Evolutionary conservation across 2,888 invertebrate genomes (phyloP), one percentile per base, ranked within the genome.

Genomic region (Eustalomyia histrio): DNA sequence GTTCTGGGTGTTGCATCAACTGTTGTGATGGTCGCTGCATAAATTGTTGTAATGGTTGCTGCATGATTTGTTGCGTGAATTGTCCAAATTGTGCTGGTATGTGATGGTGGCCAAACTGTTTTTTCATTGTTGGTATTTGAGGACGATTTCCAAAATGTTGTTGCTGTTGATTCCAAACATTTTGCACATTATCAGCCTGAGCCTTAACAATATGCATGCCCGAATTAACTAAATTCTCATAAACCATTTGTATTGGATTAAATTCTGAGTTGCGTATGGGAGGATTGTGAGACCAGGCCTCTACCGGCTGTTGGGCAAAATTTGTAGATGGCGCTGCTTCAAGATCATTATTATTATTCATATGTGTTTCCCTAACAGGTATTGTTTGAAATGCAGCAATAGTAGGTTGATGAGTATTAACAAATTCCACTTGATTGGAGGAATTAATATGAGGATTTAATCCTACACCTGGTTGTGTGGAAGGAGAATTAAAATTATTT

Each of bases 121-220:
- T 10, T 39, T 10, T 2, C 12, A 12, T 39, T 39, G 14, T 12
- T 12, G 39, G 39, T 39, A 39, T 39, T 39, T 39, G 43, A 3
- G 43, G 43, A n/a, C 14, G 43, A 47, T 47, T 47, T 1, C 16
- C 21, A 14, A 50, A 16, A 18, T 52, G 67, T 17, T 35, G 21
- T 21, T 50, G 21, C 16, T 14, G 80, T 63, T 17, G 80, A 8
- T 73, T 58, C 18, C 43, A 53, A 2, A 47, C 6, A 10, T 14
- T 10, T 5, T 60, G 47, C 7, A 73, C 16, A 6, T 71, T 43
- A 43, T 64, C 21, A 1, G 61, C 18, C 6, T 73, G 33, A 5
- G 85, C 85, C 1, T 83, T 76, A 5, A 84, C 82, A 33, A 87
- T 86, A 5, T 84, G n/a, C 83, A 87, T 83, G 39, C 87, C 88